phyloP scores from a whole-genome alignment of 2,888 invertebrate genomes.

The Luperina nickerlii region DNA sequence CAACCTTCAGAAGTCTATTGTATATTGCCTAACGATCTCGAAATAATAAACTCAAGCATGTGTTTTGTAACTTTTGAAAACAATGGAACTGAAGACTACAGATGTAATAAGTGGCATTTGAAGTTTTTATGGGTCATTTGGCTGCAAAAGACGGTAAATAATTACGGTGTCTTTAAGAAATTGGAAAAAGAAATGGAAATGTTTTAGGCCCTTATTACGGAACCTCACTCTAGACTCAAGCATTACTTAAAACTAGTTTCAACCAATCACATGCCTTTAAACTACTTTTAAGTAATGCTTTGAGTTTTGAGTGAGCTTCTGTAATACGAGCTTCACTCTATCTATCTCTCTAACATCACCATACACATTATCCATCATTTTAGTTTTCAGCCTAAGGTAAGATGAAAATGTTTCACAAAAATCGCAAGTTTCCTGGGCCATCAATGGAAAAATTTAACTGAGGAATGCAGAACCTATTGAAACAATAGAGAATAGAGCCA shows the following conservation, averaged over 20 bases:
- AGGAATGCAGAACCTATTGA: not conserved
- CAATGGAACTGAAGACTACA: constrained; percentile 73
- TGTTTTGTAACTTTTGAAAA: constrained; percentile 72
- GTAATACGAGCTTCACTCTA: not conserved
- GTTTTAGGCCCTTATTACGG: not conserved
- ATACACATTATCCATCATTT: not conserved
- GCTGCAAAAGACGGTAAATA: constrained; percentile 82
- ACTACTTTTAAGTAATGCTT: not conserved
- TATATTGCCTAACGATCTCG: constrained; percentile 68
- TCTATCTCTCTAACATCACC: not conserved
- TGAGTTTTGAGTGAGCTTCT: not conserved
- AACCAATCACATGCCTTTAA: not conserved
- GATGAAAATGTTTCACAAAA: not conserved
- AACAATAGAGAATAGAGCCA: not conserved
- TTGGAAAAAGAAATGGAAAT: not conserved
- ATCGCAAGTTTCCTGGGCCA: not conserved
- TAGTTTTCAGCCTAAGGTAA: not conserved
- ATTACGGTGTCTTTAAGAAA: not conserved
- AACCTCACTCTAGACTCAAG: not conserved
- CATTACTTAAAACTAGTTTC: not conserved
- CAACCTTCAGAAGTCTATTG: constrained; percentile 75
- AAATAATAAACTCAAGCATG: constrained; percentile 74
- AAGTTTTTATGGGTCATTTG: constrained; percentile 82
- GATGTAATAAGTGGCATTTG: constrained; percentile 80
- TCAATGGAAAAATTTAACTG: not conserved